Conservation (phyloP, 2,888 invertebrate genomes). For the Epinotia brunnichana region DNA sequence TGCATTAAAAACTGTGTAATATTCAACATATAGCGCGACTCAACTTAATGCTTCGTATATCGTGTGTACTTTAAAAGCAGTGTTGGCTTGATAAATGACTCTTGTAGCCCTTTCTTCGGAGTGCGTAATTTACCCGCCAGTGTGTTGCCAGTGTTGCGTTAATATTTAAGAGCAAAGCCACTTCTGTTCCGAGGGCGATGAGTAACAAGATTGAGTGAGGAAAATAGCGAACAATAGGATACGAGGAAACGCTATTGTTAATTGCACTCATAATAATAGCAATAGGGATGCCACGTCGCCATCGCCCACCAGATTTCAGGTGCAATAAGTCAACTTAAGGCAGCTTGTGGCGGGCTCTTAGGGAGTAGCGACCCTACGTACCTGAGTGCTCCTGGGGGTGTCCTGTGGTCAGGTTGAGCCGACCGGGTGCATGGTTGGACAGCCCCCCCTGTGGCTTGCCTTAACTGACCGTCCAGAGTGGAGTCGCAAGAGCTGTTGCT, state of each 20-base stretch:
- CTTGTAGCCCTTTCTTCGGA: constrained; percentile 43
- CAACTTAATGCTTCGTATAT: constrained; percentile 37
- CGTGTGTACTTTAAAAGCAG: constrained; percentile 43
- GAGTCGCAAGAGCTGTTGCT: no score
- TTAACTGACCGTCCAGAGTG: no score
- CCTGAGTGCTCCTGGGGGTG: no score
- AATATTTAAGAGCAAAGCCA: constrained; percentile 43
- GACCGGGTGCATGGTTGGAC: no score
- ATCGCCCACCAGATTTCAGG: no score
- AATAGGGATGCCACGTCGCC: no score
- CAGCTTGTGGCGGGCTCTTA: no score
- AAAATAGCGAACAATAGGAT: constrained; percentile 3
- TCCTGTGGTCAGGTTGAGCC: no score
- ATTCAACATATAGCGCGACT: constrained; percentile 27
- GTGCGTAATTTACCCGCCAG: constrained; percentile 43
- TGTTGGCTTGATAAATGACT: constrained; percentile 44
- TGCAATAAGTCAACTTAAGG: no score
- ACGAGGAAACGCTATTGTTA: neutral
- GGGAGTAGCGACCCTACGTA: no score
- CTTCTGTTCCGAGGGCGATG: constrained; percentile 39
- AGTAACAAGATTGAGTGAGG: constrained; percentile 35
- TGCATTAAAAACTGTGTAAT: constrained; percentile 29
- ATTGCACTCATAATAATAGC: no score
- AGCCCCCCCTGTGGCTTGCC: no score
- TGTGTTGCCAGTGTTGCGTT: constrained; percentile 36